phyloP scores from a whole-genome alignment of 2,797 vertebrate species.

The Poliocrania exsul region DNA sequence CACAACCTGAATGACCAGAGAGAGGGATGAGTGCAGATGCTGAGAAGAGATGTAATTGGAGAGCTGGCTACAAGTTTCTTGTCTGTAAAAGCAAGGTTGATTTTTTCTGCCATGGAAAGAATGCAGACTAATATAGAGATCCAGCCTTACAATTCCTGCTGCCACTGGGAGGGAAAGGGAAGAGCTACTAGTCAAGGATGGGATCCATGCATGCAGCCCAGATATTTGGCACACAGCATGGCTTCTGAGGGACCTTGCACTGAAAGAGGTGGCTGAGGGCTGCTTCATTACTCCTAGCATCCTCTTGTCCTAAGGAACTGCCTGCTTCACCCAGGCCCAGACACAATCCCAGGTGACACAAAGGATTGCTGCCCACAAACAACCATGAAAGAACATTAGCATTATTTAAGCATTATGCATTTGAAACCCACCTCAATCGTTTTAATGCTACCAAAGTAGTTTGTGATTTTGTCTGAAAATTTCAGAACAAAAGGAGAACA shows the following conservation, averaged over 20 bases:
- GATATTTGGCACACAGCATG: background rate
- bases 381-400: background rate
- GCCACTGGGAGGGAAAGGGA: background rate
- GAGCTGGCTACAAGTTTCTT: background rate
- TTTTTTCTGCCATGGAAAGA: background rate
- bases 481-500: background rate
- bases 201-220: background rate
- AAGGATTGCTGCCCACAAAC: accelerated
- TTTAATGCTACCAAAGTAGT: background rate
- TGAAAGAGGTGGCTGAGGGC: background rate
- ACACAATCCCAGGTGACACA: background rate
- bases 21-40: background rate
- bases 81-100: background rate
- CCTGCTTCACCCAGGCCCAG: background rate
- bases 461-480: background rate
- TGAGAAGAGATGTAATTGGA: background rate
- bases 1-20: background rate
- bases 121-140: background rate
- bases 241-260: background rate
- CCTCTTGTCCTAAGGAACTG: background rate
- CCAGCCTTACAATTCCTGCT: background rate
- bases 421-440: background rate
- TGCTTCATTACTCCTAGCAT: background rate
- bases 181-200: background rate
- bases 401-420: background rate